Evolutionary conservation across 2,797 vertebrate species (phyloP), one percentile per base, ranked within the genome.

Genomic region (Phataginus tricuspis): DNA sequence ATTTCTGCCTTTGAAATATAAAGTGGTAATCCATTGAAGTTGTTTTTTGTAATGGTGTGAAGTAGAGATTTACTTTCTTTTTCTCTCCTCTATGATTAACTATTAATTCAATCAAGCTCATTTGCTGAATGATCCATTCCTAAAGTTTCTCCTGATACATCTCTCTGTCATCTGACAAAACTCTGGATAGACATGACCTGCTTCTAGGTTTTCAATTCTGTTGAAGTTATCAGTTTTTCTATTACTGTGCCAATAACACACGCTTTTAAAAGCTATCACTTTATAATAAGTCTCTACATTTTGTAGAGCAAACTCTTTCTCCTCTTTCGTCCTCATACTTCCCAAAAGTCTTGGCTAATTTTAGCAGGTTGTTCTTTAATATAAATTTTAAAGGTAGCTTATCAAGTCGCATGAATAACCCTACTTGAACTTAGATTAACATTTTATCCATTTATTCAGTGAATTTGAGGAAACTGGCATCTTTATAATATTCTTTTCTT

Each of bases 1-100:
- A 55, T 90, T 45, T 95, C 27, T 77, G 34, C 29, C 55, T 92
- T 95, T 75, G 53, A 86, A 90, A 86, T 75, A 4, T 59, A 84
- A 86, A 14, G 34, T 34, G n/a, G 1, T 69, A n/a, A 39, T 84
- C 27, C 23, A 51, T 42, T 77, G 9, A 21, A 16, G 31, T 71
- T 91, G 16, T 27, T 59, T 71, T 92, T 72, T 75, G 18, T 74
- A 59, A 57, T 75, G 64, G 12, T 39, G 3, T 86, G 29, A 96
- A 7, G 11, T 55, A 69, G 45, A 25, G 8, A 16, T 87, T 74
- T 80, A 18, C 59, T 89, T 80, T 34, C 11, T 63, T 86, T 86
- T 92, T 45, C 45, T 74, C 79, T 72, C 4, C 12, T 45, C 2
- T 16, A 2, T 45, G 7, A 11, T 45, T 88, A 57, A 85, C 25